These are phyloP conservation scores for Andrena hattorfiana DNA, from an alignment of 2,888 invertebrate species.

Conservation along the genomic window DNA sequence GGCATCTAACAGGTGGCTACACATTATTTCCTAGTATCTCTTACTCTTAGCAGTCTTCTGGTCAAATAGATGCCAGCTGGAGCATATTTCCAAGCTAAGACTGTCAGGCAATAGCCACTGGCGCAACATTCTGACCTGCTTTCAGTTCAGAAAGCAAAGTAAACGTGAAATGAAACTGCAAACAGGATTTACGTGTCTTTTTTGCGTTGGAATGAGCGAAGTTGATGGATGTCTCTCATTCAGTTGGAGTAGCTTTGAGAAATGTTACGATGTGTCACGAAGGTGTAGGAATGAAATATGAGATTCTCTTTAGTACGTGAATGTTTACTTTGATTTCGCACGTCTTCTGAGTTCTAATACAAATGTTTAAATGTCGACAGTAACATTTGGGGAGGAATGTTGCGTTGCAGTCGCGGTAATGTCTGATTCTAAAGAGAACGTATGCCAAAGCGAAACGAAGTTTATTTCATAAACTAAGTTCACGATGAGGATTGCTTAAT, in stretches of 20 bases:
- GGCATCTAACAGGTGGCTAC: conserved; percentile 96
- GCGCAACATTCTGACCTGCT: conserved; percentile 70
- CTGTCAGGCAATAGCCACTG: conserved; percentile 73
- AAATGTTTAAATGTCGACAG: conserved; percentile 54
- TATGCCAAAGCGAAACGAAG: conserved; percentile 74
- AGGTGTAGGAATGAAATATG: not conserved
- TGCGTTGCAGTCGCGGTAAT: conserved; percentile 74
- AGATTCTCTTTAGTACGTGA: not conserved
- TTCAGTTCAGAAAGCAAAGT: conserved; percentile 60
- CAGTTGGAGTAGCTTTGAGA: not conserved
- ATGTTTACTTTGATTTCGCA: conserved; percentile 66
- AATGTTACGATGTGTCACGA: not conserved
- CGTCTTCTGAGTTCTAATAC: conserved; percentile 40
- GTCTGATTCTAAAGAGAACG: conserved; percentile 75
- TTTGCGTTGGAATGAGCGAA: not conserved
- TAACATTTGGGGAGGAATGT: conserved; percentile 74
- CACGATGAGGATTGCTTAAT: conserved; percentile 72
- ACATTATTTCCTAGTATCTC: conserved; percentile 75
- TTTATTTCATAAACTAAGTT: conserved; percentile 76
- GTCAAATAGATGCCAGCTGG: conserved; percentile 72
- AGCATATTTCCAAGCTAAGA: conserved; percentile 70
- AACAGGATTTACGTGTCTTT: not conserved
- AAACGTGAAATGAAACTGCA: conserved; percentile 44
- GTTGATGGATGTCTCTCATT: not conserved
- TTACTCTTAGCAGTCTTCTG: conserved; percentile 75